These are phyloP conservation scores for Drosophila fulvimacula DNA, from an alignment of 2,888 invertebrate species.

Conservation along the genomic window DNA sequence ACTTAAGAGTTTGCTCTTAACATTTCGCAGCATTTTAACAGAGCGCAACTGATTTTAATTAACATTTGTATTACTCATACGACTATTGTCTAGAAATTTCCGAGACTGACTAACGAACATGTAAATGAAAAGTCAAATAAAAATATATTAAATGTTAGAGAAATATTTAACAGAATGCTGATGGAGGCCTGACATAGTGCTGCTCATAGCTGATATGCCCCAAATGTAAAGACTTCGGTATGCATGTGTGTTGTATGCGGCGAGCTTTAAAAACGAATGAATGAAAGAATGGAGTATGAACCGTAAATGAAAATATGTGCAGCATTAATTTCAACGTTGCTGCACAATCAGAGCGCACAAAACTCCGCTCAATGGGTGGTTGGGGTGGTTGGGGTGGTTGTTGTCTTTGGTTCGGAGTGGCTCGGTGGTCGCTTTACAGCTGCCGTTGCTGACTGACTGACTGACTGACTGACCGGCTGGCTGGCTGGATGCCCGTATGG, in stretches of 20 bases:
- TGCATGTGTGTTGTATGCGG: slow-evolving; percentile 40
- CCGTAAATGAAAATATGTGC: slow-evolving; percentile 74
- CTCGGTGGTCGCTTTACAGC: slow-evolving; percentile 16
- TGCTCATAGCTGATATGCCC: slow-evolving; percentile 12
- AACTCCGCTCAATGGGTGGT: slow-evolving; percentile 15
- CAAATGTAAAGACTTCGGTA: slow-evolving; percentile 9
- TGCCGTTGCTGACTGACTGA: slow-evolving; percentile 27
- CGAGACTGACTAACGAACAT: no score
- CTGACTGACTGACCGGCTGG: neutral
- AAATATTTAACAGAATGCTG: neutral
- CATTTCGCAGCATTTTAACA: neutral
- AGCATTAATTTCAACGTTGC: slow-evolving; percentile 74
- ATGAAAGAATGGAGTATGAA: slow-evolving; percentile 53
- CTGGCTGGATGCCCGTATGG: neutral
- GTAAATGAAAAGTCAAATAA: neutral
- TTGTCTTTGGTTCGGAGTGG: neutral
- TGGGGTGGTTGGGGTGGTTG: neutral
- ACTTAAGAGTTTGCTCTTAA: neutral
- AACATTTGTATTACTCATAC: neutral
- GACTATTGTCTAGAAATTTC: neutral
- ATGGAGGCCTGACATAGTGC: neutral
- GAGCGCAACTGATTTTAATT: neutral
- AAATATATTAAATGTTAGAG: no score
- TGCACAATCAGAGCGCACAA: slow-evolving; percentile 58
- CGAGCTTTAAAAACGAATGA: slow-evolving; percentile 38